Evolutionary conservation across 1,140 invertebrate genomes (phyloP).

Genomic region (Eupristina koningsbergeri): DNA sequence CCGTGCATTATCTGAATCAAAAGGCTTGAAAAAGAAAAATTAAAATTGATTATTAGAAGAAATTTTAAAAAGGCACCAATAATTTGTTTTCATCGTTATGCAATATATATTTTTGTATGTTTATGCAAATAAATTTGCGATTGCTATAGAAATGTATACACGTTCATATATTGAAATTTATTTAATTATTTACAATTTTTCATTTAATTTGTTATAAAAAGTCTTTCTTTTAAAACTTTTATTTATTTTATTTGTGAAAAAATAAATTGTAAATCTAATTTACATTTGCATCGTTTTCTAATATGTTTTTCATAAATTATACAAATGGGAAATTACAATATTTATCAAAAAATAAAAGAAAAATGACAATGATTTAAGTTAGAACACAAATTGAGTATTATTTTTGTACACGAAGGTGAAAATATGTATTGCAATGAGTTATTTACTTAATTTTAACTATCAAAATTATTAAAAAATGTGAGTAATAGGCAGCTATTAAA

Average conservation of each 20-base stretch:
- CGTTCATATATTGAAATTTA: background rate
- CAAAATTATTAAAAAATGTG: background rate
- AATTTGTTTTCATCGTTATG: background rate
- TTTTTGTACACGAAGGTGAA: slow-evolving; percentile 1
- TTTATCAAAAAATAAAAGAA: background rate
- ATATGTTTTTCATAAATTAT: background rate
- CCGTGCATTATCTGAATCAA: slow-evolving; percentile 29
- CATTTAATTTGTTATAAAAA: too few relatives aligned
- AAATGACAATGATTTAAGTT: background rate
- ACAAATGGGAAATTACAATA: background rate
- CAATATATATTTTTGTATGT: slow-evolving; percentile 10
- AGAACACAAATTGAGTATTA: slow-evolving; percentile 17
- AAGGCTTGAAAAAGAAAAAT: slow-evolving; percentile 39
- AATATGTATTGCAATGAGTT: background rate
- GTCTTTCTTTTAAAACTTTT: too few relatives aligned
- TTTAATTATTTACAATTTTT: too few relatives aligned
- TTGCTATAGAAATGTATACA: background rate
- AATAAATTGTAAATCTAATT: background rate
- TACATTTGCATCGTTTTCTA: too few relatives aligned
- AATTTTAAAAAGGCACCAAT: slow-evolving; percentile 5
- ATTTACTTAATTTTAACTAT: background rate
- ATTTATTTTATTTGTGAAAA: background rate
- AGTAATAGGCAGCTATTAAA: slow-evolving; percentile 10
- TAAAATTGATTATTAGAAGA: background rate
- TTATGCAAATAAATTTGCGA: background rate